Evolutionary conservation across 2,113 vertebrate genomes (phyloP).

Genomic region (Calyptomena viridis): DNA sequence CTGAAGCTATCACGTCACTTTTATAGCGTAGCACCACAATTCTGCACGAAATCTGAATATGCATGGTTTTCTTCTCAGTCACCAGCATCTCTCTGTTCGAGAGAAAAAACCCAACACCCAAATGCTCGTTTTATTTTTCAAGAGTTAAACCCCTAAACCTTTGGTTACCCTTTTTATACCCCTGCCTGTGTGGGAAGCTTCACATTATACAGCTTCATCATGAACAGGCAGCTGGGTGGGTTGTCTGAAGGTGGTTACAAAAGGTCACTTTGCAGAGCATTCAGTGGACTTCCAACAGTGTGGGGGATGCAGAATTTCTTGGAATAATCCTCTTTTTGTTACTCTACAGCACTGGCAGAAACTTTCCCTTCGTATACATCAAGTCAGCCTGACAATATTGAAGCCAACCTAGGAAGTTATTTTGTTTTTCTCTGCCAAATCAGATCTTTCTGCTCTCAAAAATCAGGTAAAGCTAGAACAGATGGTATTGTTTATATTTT

Average conservation of each 20-base stretch:
- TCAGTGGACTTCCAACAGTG: not conserved
- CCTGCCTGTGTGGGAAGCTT: not conserved
- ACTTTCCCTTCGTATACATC: not conserved
- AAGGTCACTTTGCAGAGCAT: not conserved
- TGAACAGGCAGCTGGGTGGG: not conserved
- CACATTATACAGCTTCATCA: not conserved
- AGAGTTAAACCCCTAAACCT: not conserved
- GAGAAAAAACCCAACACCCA: not conserved
- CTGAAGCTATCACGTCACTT: fast-evolving
- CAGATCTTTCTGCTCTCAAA: not conserved
- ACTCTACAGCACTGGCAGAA: not conserved
- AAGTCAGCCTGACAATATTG: not conserved
- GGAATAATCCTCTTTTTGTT: not conserved
- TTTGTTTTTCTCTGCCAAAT: not conserved
- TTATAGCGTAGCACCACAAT: not conserved
- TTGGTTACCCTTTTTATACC: not conserved
- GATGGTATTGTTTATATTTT: not conserved
- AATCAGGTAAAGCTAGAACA: conserved; percentile 1
- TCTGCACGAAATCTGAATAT: not conserved
- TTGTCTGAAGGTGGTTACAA: not conserved
- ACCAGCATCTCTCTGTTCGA: not conserved
- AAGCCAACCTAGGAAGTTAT: not conserved
- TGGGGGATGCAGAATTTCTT: not conserved
- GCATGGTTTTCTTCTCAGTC: not conserved
- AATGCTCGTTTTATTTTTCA: not conserved